A percentile compares a stretch with the other conserved stretches of the same genome.
Evolutionary conservation across 2,797 vertebrate genomes (phyloP).

Genomic region (Etheostoma perlongum): DNA sequence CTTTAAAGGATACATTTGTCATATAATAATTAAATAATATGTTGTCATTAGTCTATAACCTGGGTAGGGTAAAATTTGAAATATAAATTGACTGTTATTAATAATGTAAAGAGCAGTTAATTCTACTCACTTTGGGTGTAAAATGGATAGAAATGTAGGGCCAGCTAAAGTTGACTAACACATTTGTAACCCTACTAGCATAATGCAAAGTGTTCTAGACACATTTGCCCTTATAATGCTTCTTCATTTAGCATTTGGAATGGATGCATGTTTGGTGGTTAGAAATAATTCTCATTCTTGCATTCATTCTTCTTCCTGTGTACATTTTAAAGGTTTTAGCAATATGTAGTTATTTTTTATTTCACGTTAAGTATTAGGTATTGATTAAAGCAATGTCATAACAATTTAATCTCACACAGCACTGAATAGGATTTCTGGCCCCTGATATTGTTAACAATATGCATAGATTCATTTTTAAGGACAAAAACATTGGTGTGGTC

Average conservation of each 20-base stretch:
- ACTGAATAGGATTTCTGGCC: conserved; percentile 43
- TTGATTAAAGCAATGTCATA: conserved; percentile 28
- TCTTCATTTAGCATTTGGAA: conserved; percentile 17
- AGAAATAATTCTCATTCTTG: conserved; percentile 2
- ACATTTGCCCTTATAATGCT: conserved; percentile 20
- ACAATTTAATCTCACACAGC: conserved; percentile 36
- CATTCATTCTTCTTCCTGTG: conserved; percentile 4
- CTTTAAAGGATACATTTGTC: neutral
- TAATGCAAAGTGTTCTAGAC: conserved; percentile 19
- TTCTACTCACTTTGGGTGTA: conserved; percentile 22
- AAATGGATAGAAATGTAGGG: conserved; percentile 30
- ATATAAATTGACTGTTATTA: conserved; percentile 3
- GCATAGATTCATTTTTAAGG: conserved; percentile 77
- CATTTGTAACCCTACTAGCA: conserved; percentile 27
- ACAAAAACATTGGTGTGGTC: conserved; percentile 33
- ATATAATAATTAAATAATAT: neutral
- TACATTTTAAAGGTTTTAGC: conserved; percentile 22
- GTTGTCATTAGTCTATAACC: neutral
- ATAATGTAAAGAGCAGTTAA: conserved; percentile 12
- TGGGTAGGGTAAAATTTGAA: conserved; percentile 7
- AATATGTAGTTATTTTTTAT: conserved; percentile 14
- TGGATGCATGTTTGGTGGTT: neutral
- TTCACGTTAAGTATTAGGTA: conserved; percentile 13
- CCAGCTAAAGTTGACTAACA: conserved; percentile 1
- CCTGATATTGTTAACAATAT: conserved; percentile 66